Evolutionary conservation across 1,140 invertebrate species (phyloP), one percentile per base, ranked within the genome.

Genomic region (Panagrolaimus sp.): DNA sequence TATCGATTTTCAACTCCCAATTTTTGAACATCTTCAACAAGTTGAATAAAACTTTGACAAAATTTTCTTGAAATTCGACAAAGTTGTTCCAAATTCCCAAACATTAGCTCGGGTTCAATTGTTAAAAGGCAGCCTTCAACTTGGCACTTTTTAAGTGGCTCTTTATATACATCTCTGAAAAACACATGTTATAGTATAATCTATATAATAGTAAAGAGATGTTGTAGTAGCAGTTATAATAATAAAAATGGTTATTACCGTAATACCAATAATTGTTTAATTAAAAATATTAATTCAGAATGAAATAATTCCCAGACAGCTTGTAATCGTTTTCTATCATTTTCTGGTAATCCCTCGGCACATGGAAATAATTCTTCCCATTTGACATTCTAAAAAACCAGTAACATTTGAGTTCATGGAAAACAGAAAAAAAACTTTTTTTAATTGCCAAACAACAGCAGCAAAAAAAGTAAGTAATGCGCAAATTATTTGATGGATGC

Each of bases 291-390:
- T 74, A 87, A 87, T 83, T 89, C 88, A 66, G 86, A 87, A 79
- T 89, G 89, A 80, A 89, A 89, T 0, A 89, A 82, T 83, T 89
- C 89, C 89, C 89, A 89, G 5, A 89, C 85, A 8, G 88, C 87
- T 61, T 70, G 69, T 38, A 74, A 46, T 25, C 73, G 70, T 8
- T 63, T 53, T 47, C 53, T 67, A 47, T 74, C 73, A 38, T 75
- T 76, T 5, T 57, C 51, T 11, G 20, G 63, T 7, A 75, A 44
- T 31, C 31, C 42, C 45, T 66, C 73, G 69, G 83, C 80, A 13
- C 78, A 80, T 11, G 78, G 76, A 51, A 86, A 85, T 65, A 86
- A 72, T 67, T 86, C 85, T 43, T 84, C 84, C 84, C 85, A 86
- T 72, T 85, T 82, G 7, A 85, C 66, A 66, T 79, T 78, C 85